Evolutionary conservation across 2,888 invertebrate genomes (phyloP), one percentile per base, ranked within the genome.

Genomic region (Erpobdella octoculata): DNA sequence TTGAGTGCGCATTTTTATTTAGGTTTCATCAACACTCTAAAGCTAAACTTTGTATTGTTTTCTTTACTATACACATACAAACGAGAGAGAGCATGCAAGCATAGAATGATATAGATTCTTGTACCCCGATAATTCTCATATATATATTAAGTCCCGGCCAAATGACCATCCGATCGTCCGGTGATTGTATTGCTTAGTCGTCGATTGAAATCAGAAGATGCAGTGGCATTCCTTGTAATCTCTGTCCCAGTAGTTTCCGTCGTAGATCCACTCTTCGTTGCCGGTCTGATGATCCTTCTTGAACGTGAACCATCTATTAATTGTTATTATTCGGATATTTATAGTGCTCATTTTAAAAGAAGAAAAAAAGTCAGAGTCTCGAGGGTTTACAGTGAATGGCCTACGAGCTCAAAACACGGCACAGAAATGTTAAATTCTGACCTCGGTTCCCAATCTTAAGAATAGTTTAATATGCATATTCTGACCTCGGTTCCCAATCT

Each of bases 251-350:
- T 93, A 93, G 46, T 89, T 88, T 0, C 90, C 91, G 78, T 86
- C 88, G 83, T 89, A 93, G 1, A 90, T 81, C 93, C 93, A 93
- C 83, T 91, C 91, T 76, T 92, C 91, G 79, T 89, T 89, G 75
- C 90, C 89, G 8, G 90, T 90, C 81, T 89, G 86, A 0, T 90
- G 90, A 80, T 91, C 91, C 18, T 87, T 86, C 61, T 87, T 88
- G 79, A 87, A 87, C 72, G 87, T 87, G 84, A 93, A 93, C 92
- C 92, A 93, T 80, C 92, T 92, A 85, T 0, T 85, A 59, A 1
- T 1, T 65, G 25, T 9, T 9, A 59, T 9, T 9, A 59, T 12
- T 9, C 9, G 59, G 59, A 59, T 41, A n/a, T n/a, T n/a, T n/a
- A n/a, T n/a, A n/a, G n/a, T 1, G 53, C 18, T 12, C 9, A 53